phyloP scores from a whole-genome alignment of 2,888 invertebrate genomes.

The Seladonia tumulorum region DNA sequence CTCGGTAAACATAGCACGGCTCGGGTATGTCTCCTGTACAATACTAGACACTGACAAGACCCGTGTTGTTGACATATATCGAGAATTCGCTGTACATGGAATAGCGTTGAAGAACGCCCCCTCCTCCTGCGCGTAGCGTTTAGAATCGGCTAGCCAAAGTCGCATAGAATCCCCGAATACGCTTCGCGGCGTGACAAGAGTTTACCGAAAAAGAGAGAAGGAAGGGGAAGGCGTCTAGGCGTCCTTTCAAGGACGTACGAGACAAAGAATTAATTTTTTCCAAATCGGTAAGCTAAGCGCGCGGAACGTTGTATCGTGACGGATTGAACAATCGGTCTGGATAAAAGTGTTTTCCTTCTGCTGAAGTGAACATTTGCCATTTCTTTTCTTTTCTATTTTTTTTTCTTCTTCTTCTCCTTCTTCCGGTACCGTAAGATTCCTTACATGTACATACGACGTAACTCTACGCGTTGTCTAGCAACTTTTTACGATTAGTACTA shows the following conservation, averaged over 20 bases:
- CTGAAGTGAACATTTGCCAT: neutral
- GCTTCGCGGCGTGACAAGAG: neutral
- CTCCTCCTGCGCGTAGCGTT: neutral
- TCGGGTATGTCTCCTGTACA: too few relatives aligned
- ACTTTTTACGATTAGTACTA: constrained; percentile 69
- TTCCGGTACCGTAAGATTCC: constrained; percentile 52
- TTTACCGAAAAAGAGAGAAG: neutral
- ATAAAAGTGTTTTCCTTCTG: neutral
- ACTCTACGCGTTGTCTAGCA: constrained; percentile 49
- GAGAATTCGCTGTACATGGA: too few relatives aligned
- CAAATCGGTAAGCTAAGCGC: neutral
- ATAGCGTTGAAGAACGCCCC: neutral
- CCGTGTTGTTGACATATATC: too few relatives aligned
- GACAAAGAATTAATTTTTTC: neutral
- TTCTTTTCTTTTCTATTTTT: neutral
- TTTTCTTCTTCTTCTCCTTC: neutral
- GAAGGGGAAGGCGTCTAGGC: neutral
- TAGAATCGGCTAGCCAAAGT: neutral
- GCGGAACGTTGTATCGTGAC: neutral
- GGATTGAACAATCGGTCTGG: neutral
- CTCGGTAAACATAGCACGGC: too few relatives aligned
- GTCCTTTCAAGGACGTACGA: neutral
- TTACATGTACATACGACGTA: constrained; percentile 27
- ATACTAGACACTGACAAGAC: too few relatives aligned
- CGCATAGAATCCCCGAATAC: neutral